Percentiles rank a stretch among this genome's conserved stretches.
Evolutionary conservation across 2,888 invertebrate genomes (phyloP).

Genomic region (Lasioglossum calceatum): DNA sequence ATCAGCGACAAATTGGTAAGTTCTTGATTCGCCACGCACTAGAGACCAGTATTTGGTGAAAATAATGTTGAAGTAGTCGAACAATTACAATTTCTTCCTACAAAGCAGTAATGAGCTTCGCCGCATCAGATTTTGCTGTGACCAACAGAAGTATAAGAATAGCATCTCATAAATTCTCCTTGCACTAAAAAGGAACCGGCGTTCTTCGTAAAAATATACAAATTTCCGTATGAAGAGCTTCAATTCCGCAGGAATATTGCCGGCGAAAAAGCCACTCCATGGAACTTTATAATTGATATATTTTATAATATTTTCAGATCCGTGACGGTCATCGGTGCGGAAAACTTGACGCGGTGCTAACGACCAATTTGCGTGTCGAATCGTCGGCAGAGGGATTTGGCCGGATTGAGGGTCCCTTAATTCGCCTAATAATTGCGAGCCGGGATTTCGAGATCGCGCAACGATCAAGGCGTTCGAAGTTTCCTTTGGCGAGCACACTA

Average conservation of each 20-base stretch:
- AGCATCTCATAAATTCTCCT: not conserved
- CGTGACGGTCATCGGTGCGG: not conserved
- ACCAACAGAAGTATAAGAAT: not conserved
- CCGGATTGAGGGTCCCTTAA: not conserved
- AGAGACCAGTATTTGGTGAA: not conserved
- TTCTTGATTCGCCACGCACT: too few relatives aligned
- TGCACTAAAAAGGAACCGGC: not conserved
- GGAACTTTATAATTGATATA: not conserved
- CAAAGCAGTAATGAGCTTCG: not conserved
- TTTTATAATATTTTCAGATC: not conserved
- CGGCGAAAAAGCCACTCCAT: not conserved
- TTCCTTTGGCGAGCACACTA: not conserved
- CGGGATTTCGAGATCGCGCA: not conserved
- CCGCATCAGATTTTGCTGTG: not conserved
- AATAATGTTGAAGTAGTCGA: not conserved
- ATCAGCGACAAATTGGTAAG: too few relatives aligned
- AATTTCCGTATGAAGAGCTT: not conserved
- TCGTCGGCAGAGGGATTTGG: not conserved
- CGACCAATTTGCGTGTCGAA: not conserved
- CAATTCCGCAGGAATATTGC: not conserved
- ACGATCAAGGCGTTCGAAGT: not conserved
- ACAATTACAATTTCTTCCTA: not conserved
- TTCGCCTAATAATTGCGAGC: not conserved
- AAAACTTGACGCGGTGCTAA: not conserved
- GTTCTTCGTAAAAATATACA: not conserved